These are phyloP conservation scores for Spialia ferax DNA, from an alignment of 2,888 invertebrate genomes.

Conservation along the genomic window DNA sequence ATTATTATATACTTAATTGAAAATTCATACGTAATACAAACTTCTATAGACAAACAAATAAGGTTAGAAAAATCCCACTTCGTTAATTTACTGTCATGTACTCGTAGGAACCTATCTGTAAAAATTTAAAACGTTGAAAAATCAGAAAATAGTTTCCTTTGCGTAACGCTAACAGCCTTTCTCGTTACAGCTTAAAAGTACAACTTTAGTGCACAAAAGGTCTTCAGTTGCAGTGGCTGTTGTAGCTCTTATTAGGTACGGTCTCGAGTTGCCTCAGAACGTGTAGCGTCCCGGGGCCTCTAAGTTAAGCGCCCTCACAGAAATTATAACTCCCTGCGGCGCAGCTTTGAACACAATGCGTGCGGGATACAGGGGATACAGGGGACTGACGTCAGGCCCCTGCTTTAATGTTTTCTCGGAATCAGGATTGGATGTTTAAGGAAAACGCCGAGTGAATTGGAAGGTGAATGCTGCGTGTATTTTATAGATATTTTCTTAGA, in stretches of 20 bases:
- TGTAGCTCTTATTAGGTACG: conserved; percentile 29
- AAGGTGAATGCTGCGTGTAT: background rate
- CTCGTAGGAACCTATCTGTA: too few species aligned
- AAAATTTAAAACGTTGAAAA: background rate
- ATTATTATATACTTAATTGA: too few species aligned
- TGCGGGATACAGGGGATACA: conserved; percentile 17
- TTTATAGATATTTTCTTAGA: background rate
- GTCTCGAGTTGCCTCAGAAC: conserved; percentile 14
- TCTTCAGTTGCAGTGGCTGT: conserved; percentile 20
- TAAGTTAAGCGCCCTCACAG: conserved; percentile 49
- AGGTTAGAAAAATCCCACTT: too few species aligned
- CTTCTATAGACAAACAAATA: too few species aligned
- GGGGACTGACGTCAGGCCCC: conserved; percentile 20
- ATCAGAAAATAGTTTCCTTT: background rate
- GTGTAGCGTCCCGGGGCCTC: conserved; percentile 44
- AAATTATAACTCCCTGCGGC: conserved; percentile 45
- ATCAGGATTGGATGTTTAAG: conserved; percentile 20
- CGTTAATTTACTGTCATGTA: too few species aligned
- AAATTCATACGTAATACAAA: too few species aligned
- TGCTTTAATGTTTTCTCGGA: conserved; percentile 19
- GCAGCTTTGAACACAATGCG: conserved; percentile 32
- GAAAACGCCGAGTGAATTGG: conserved; percentile 10
- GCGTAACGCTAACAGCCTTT: background rate
- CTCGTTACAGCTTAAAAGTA: background rate
- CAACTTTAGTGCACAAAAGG: conserved; percentile 25